Percentiles rank a stretch among this genome's conserved stretches.
These are phyloP conservation scores for Hippocampus comes DNA, from an alignment of 2,113 vertebrate genomes.

Conservation along the genomic window DNA sequence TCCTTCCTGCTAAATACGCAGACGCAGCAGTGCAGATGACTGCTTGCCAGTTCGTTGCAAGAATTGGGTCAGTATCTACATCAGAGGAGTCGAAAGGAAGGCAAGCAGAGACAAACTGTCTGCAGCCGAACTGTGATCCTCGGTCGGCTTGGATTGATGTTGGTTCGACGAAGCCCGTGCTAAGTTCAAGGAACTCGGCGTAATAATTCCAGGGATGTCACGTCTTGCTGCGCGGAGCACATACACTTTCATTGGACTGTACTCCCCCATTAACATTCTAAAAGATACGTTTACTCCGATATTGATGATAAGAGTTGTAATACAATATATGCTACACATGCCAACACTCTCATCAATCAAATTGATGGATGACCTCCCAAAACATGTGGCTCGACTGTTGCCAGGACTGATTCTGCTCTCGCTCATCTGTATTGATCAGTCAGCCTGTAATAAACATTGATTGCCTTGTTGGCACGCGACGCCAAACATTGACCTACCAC, in stretches of 20 bases:
- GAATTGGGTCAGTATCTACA: slow-evolving; percentile 61
- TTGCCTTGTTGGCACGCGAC: slow-evolving; percentile 42
- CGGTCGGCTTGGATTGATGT: slow-evolving; percentile 7
- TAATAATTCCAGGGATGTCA: not conserved
- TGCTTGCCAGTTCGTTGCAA: slow-evolving; percentile 29
- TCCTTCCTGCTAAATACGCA: slow-evolving; percentile 56
- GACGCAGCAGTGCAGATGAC: slow-evolving; percentile 36
- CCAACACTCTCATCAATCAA: not conserved
- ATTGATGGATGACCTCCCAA: slow-evolving; percentile 11
- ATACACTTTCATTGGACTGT: not conserved
- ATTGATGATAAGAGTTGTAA: not conserved
- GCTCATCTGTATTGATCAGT: slow-evolving; percentile 32
- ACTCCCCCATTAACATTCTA: not conserved
- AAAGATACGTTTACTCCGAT: slow-evolving; percentile 1
- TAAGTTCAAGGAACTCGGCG: not conserved
- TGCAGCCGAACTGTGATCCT: slow-evolving; percentile 17
- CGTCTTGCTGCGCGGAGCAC: not conserved
- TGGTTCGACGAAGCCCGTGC: slow-evolving; percentile 4
- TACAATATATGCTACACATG: not conserved
- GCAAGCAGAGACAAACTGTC: slow-evolving; percentile 28
- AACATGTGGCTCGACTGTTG: not conserved
- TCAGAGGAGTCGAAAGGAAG: slow-evolving; percentile 44
- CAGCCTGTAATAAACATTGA: slow-evolving; percentile 37
- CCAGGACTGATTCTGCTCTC: slow-evolving; percentile 13
- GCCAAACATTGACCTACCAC: slow-evolving; percentile 21